Conservation (phyloP, 1,140 invertebrate genomes). For the Nixonia krombeini region DNA sequence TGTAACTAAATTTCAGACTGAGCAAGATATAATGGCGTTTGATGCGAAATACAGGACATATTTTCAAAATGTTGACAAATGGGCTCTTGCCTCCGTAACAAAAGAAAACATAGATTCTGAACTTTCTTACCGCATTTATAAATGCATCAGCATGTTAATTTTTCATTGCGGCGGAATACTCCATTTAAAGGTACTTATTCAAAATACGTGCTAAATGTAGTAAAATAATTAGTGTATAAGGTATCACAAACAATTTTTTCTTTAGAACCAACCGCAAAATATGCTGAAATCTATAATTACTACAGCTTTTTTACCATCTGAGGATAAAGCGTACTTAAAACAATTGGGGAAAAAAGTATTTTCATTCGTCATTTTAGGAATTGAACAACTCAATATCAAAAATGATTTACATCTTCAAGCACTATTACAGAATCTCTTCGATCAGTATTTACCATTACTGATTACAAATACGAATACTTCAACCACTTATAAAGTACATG, state of each 20-base stretch:
- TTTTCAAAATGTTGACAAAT: constrained; percentile 65
- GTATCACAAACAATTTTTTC: constrained; percentile 18
- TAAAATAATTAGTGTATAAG: too few species aligned
- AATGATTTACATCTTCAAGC: constrained; percentile 58
- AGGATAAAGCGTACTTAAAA: constrained; percentile 52
- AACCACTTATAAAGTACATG: constrained; percentile 51
- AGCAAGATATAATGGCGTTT: too few species aligned
- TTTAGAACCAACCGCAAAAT: constrained; percentile 61
- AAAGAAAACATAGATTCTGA: constrained; percentile 59
- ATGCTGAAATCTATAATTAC: constrained; percentile 57
- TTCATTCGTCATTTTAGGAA: constrained; percentile 60
- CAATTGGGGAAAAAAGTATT: constrained; percentile 60
- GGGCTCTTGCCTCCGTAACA: constrained; percentile 58
- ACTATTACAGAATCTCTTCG: constrained; percentile 59
- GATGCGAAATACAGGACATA: constrained; percentile 54
- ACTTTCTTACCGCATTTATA: constrained; percentile 59
- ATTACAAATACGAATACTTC: constrained; percentile 36
- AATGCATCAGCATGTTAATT: constrained; percentile 60
- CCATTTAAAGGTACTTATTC: constrained; percentile 54
- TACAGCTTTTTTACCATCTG: constrained; percentile 53
- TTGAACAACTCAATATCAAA: constrained; percentile 58
- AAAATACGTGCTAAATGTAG: too few species aligned
- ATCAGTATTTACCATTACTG: constrained; percentile 62
- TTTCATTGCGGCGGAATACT: constrained; percentile 58
- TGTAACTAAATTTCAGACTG: too few species aligned